Percentiles rank a stretch among this genome's conserved stretches.
Conservation (phyloP, 2,888 invertebrate species). For the Diloba caeruleocephala region DNA sequence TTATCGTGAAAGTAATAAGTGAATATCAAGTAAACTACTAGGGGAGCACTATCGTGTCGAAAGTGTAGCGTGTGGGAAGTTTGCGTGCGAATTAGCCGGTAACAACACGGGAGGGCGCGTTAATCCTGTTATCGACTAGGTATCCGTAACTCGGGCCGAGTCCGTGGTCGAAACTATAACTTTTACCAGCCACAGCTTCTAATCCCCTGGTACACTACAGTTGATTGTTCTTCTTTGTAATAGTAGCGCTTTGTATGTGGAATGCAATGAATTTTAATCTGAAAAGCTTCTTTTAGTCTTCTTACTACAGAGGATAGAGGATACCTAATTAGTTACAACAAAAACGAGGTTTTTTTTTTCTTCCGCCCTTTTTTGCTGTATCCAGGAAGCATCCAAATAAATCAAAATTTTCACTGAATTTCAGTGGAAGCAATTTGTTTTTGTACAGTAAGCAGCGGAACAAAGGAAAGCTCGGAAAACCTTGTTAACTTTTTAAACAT, state of each 20-base stretch:
- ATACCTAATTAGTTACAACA: no score
- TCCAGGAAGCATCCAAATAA: constrained; percentile 38
- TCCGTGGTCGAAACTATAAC: constrained; percentile 67
- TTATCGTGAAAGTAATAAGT: constrained; percentile 52
- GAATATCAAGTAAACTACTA: constrained; percentile 64
- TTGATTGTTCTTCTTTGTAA: constrained; percentile 62
- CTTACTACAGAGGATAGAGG: no score
- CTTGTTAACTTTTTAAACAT: constrained; percentile 88
- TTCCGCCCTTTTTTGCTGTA: background rate
- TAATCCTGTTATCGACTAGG: constrained; percentile 84
- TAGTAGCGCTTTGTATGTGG: constrained; percentile 41
- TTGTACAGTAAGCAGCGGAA: constrained; percentile 77
- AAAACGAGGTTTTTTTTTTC: no score
- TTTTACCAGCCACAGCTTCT: constrained; percentile 70
- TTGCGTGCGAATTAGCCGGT: constrained; percentile 81
- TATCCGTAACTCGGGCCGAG: constrained; percentile 66
- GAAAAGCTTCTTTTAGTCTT: no score
- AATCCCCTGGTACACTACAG: constrained; percentile 59
- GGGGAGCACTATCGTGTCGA: constrained; percentile 68
- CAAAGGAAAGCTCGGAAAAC: constrained; percentile 85
- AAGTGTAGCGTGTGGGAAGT: constrained; percentile 75
- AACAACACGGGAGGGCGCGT: constrained; percentile 75
- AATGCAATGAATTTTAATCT: background rate
- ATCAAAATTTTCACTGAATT: constrained; percentile 64
- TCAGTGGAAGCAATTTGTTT: constrained; percentile 79